Evolutionary conservation across 2,888 invertebrate species (phyloP).

Genomic region (Luperina nickerlii): DNA sequence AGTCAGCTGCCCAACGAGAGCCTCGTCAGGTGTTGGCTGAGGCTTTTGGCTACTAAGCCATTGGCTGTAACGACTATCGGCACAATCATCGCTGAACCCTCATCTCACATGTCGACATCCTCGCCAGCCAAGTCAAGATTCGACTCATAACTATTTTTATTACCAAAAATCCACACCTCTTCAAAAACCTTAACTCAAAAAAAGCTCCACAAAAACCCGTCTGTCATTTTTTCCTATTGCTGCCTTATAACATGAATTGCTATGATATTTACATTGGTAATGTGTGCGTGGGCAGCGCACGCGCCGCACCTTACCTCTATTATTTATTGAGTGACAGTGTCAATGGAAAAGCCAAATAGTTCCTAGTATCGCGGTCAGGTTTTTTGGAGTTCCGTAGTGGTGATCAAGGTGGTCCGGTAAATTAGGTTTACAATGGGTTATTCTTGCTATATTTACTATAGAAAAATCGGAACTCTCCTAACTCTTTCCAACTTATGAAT

Average conservation of each 20-base stretch:
- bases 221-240: conserved; percentile 39
- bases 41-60: no score
- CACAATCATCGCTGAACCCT: no score
- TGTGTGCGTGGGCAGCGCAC: conserved; percentile 81
- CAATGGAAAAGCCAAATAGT: conserved; percentile 74
- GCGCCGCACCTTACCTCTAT: conserved; percentile 76
- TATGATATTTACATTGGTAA: conserved; percentile 78
- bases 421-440: not conserved
- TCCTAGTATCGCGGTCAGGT: conserved; percentile 60
- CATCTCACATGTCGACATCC: no score
- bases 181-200: conserved; percentile 4
- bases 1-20: no score
- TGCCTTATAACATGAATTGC: conserved; percentile 64
- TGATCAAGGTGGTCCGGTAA: not conserved
- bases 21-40: no score
- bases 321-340: conserved; percentile 75
- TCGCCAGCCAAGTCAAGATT: no score
- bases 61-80: no score
- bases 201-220: conserved; percentile 39
- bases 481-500: not conserved
- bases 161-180: conserved; percentile 2
- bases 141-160: not conserved
- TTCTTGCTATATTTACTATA: not conserved
- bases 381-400: conserved; percentile 54
- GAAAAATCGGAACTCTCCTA: not conserved